Percentiles rank a stretch among this genome's conserved stretches.
These are phyloP conservation scores for Limulus polyphemus DNA, from an alignment of 2,888 invertebrate genomes.

Conservation along the genomic window DNA sequence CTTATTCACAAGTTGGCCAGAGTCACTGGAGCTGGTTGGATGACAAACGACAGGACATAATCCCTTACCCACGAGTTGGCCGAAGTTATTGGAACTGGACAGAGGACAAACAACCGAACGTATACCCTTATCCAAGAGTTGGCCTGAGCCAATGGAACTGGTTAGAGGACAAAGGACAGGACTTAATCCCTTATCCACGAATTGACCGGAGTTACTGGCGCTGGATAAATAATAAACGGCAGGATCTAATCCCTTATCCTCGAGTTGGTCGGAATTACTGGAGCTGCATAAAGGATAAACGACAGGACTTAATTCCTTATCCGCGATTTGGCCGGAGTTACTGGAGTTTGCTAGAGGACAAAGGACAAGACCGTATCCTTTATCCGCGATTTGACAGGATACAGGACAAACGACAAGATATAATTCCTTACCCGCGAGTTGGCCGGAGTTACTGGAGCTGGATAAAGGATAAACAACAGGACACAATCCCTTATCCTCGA, in stretches of 20 bases:
- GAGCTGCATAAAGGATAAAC: too few relatives aligned
- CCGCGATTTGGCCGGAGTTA: too few relatives aligned
- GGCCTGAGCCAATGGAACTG: too few relatives aligned
- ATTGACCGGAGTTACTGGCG: constrained; percentile 13
- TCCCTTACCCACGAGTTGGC: constrained; percentile 13
- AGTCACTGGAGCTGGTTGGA: not conserved
- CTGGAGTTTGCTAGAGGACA: not conserved
- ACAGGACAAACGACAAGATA: too few relatives aligned
- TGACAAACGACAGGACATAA: constrained; percentile 7
- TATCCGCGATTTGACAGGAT: constrained; percentile 18
- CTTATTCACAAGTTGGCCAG: constrained; percentile 12
- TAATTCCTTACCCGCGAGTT: too few relatives aligned
- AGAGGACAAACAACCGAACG: too few relatives aligned
- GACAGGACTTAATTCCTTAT: too few relatives aligned
- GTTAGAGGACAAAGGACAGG: constrained; percentile 6
- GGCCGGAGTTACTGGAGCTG: too few relatives aligned
- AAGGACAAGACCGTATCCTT: constrained; percentile 13
- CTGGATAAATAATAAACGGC: constrained; percentile 9
- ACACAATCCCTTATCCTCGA: too few relatives aligned
- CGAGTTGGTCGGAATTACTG: constrained; percentile 12
- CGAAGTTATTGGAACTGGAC: not conserved
- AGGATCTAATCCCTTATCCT: constrained; percentile 21
- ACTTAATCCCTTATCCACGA: constrained; percentile 4
- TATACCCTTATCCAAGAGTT: too few relatives aligned
- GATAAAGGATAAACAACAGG: too few relatives aligned